Conservation (phyloP, 2,797 vertebrate species). For the Cossypha dichroa region DNA sequence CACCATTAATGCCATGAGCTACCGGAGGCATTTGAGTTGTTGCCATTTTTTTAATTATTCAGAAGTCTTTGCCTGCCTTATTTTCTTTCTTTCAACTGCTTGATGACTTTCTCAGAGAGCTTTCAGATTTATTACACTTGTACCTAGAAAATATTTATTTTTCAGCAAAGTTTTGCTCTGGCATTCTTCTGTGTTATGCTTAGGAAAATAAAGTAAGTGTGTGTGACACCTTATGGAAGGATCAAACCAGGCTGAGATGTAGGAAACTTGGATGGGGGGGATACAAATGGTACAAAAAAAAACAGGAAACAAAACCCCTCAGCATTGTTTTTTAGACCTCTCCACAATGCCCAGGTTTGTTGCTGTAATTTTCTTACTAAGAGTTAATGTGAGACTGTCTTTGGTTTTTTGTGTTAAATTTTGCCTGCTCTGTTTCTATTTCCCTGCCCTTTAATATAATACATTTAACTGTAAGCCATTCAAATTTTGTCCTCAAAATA, state of each 20-base stretch:
- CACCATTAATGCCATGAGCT: neutral
- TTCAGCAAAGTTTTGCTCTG: neutral
- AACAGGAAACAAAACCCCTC: fast-evolving
- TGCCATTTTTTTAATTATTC: neutral
- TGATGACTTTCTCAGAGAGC: neutral
- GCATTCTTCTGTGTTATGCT: neutral
- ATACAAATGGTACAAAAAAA: neutral
- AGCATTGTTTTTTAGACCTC: neutral
- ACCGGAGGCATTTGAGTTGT: neutral
- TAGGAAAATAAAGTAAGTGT: neutral
- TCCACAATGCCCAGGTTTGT: neutral
- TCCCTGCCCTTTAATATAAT: neutral
- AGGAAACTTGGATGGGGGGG: neutral
- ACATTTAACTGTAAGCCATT: neutral
- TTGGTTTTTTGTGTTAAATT: neutral
- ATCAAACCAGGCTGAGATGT: neutral
- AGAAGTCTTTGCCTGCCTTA: neutral
- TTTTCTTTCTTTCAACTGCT: neutral
- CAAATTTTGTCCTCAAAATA: neutral
- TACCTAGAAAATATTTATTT: neutral
- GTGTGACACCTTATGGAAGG: neutral
- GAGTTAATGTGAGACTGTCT: neutral
- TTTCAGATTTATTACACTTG: neutral
- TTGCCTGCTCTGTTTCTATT: neutral
- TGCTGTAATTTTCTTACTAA: neutral